phyloP scores from a whole-genome alignment of 2,113 vertebrate genomes.

The Butorides virescens region DNA sequence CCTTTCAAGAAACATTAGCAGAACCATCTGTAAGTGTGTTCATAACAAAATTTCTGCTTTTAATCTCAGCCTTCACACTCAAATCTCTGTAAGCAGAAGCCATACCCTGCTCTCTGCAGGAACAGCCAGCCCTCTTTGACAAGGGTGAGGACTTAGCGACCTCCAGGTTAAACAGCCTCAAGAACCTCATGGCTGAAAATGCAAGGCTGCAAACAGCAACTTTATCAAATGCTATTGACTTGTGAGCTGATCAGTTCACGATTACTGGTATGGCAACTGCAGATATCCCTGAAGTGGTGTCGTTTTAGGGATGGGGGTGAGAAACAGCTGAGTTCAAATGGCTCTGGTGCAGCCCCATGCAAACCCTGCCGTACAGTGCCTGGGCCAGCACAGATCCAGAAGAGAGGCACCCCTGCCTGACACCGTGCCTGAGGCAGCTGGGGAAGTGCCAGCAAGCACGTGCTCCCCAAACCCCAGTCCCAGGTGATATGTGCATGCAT shows the following conservation, averaged over 20 bases:
- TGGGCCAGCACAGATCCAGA: fast-evolving
- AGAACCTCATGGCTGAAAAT: fast-evolving
- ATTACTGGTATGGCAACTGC: fast-evolving
- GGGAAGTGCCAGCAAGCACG: background rate
- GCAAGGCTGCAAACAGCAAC: background rate
- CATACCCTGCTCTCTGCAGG: background rate
- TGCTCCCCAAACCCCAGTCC: background rate
- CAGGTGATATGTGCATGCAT: fast-evolving
- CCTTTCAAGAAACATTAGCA: background rate
- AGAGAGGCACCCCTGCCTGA: fast-evolving
- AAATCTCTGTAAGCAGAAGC: fast-evolving
- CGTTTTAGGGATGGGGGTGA: background rate
- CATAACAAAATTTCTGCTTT: fast-evolving
- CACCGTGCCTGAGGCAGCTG: too few relatives aligned
- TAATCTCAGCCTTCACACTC: background rate
- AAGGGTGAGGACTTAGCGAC: fast-evolving
- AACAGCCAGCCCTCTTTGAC: background rate
- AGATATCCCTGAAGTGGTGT: fast-evolving
- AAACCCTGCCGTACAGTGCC: background rate
- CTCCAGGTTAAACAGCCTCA: fast-evolving
- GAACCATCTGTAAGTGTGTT: background rate
- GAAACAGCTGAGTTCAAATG: fast-evolving
- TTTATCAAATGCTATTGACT: fast-evolving
- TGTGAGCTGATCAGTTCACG: background rate
- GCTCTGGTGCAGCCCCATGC: background rate